Evolutionary conservation across 2,797 vertebrate genomes (phyloP), one percentile per base, ranked within the genome.

Genomic region (Sebastes oblongus): DNA sequence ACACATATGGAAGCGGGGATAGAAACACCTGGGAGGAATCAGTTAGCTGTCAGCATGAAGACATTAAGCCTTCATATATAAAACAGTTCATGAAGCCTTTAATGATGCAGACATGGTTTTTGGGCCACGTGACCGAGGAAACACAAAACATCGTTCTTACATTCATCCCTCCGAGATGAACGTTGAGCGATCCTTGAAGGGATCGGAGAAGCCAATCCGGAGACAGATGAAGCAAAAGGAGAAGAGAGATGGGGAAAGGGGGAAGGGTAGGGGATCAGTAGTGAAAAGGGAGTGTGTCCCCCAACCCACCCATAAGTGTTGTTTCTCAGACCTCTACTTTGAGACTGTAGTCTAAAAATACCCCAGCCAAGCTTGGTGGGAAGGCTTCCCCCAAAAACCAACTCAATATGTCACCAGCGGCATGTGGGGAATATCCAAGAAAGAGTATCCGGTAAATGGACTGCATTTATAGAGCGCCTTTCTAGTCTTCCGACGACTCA

Each of bases 271-370:
- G 72, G 55, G 78, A 54, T 50, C 34, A 11, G n/a, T 4, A 4
- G 58, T 18, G 66, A 60, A 66, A 62, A 75, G 64, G 67, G 67
- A 82, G 76, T 60, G 18, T 22, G 30, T 7, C 66, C 50, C 59
- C 12, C 32, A 5, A 3, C 3, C 8, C 16, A 0, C 8, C 24
- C 32, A 39, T 66, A 77, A 83, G 77, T 66, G 65, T 73, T 77
- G 64, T 68, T 87, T 83, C 82, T 78, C 78, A 89, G 88, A 88
- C 91, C 80, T 85, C 85, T 83, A 79, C 77, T 85, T 84, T 75
- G 77, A 68, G 75, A 85, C 80, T 77, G 32, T 20, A 10, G 27
- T 82, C 93, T 93, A 93, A 94, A 94, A 94, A 95, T 94, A 94
- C 52, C 34, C 77, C 60, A 58, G 55, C 84, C 82, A 62, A 75